phyloP scores from a whole-genome alignment of 2,888 invertebrate species.

The Hermodice carunculata region DNA sequence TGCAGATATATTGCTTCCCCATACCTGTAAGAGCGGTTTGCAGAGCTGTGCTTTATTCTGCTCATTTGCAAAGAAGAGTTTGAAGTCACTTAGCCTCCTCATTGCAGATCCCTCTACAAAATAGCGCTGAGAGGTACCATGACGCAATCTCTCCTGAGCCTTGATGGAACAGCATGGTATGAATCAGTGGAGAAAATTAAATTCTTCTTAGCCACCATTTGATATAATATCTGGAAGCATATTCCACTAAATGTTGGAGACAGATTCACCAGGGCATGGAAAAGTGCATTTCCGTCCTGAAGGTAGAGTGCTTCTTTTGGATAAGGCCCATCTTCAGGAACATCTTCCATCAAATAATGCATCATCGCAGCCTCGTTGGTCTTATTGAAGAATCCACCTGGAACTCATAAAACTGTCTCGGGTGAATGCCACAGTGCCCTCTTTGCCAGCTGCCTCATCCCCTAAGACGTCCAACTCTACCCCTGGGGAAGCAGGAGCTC shows the following conservation, averaged over 20 bases:
- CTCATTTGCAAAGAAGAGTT: conserved; percentile 12
- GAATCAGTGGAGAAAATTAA: conserved; percentile 8
- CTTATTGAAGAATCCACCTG: conserved; percentile 22
- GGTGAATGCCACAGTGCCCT: conserved; percentile 6
- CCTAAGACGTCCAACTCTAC: conserved; percentile 18
- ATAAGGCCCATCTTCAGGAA: not conserved
- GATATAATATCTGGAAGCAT: conserved; percentile 8
- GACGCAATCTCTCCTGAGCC: conserved; percentile 12
- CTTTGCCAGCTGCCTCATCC: conserved; percentile 7
- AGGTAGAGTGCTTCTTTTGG: too few relatives aligned
- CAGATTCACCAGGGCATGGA: conserved; percentile 6
- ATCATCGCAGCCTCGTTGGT: conserved; percentile 22
- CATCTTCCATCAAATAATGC: conserved; percentile 6
- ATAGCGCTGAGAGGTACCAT: conserved; percentile 8
- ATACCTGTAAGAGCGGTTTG: conserved; percentile 1
- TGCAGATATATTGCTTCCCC: conserved; percentile 5
- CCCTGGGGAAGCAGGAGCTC: conserved; percentile 17
- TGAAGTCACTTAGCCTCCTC: conserved; percentile 12
- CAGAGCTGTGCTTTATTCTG: conserved; percentile 8
- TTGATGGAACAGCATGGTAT: conserved; percentile 13
- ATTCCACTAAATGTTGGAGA: conserved; percentile 6
- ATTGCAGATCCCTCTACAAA: conserved; percentile 2
- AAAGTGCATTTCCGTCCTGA: conserved; percentile 18
- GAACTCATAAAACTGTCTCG: conserved; percentile 1
- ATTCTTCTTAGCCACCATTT: conserved; percentile 15